These are phyloP conservation scores for Caenorhabditis uteleia DNA, from an alignment of 2,888 invertebrate species.

Conservation along the genomic window DNA sequence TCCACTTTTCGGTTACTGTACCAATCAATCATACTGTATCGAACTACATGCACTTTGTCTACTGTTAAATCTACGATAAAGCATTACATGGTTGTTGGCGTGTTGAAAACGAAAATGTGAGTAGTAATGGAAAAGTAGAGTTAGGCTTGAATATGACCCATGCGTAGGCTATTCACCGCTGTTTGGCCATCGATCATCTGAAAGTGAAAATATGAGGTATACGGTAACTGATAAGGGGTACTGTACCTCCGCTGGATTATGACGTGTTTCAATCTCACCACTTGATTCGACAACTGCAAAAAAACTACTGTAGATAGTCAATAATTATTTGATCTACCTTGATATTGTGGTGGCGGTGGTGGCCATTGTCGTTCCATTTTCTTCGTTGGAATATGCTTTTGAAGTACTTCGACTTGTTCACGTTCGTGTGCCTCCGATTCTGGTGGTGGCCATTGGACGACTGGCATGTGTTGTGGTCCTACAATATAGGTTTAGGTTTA, in stretches of 20 bases:
- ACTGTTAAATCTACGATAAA: no score
- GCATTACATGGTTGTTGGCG: no score
- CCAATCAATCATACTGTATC: no score
- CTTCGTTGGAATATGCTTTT: constrained; percentile 59
- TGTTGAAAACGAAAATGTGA: no score
- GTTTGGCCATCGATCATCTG: no score
- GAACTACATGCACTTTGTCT: no score
- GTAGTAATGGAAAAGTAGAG: no score
- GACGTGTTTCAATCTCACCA: constrained; percentile 31
- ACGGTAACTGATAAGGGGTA: not conserved
- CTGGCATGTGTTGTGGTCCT: constrained; percentile 53
- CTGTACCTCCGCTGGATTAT: constrained; percentile 30
- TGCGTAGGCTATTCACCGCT: constrained; percentile 43
- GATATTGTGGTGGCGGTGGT: constrained; percentile 58
- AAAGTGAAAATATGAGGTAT: not conserved
- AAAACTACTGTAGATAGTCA: not conserved
- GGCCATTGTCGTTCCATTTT: constrained; percentile 58
- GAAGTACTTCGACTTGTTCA: constrained; percentile 57
- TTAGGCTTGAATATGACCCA: constrained; percentile 35
- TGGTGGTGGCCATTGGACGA: constrained; percentile 67
- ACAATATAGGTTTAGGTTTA: not conserved
- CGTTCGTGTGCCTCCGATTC: constrained; percentile 60
- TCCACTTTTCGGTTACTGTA: no score
- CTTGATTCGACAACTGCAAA: constrained; percentile 35
- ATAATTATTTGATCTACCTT: no score